Evolutionary conservation across 2,113 vertebrate species (phyloP).

Genomic region (Proterorhinus semilunaris): DNA sequence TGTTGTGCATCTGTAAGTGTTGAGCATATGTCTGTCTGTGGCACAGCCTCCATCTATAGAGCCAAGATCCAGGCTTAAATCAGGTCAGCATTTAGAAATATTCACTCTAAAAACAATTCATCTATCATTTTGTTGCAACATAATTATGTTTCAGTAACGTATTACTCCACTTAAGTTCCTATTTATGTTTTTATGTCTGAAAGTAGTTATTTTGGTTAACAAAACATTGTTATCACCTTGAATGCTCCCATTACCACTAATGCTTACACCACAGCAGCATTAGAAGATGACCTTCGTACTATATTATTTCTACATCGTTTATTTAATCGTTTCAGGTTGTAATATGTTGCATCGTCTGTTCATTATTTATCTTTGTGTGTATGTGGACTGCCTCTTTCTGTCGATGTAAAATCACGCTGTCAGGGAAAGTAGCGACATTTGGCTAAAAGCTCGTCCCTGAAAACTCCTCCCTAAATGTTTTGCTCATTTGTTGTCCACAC

Average conservation of each 20-base stretch:
- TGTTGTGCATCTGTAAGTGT: constrained; percentile 11
- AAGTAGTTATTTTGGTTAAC: constrained; percentile 22
- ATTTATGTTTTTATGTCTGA: constrained; percentile 13
- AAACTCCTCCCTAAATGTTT: constrained; percentile 39
- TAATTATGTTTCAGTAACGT: constrained; percentile 33
- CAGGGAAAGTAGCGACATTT: constrained; percentile 52
- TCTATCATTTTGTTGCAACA: constrained; percentile 29
- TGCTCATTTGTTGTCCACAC: constrained; percentile 47
- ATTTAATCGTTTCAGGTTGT: constrained; percentile 28
- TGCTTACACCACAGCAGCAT: background rate
- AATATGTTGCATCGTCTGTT: constrained; percentile 65
- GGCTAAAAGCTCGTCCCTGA: constrained; percentile 47
- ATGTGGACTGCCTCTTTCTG: constrained; percentile 45
- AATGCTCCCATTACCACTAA: constrained; percentile 32
- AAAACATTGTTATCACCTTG: constrained; percentile 26
- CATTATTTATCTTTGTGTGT: constrained; percentile 61
- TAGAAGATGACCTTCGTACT: constrained; percentile 35
- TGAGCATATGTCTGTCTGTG: background rate
- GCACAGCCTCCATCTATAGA: constrained; percentile 5
- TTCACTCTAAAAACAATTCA: constrained; percentile 25
- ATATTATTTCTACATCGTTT: constrained; percentile 18
- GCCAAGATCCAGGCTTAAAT: constrained; percentile 19
- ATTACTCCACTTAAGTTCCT: constrained; percentile 27
- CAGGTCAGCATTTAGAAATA: constrained; percentile 12
- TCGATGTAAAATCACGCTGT: constrained; percentile 39